Conservation (phyloP, 2,797 vertebrate genomes). For the Amphiprion clarkii region DNA sequence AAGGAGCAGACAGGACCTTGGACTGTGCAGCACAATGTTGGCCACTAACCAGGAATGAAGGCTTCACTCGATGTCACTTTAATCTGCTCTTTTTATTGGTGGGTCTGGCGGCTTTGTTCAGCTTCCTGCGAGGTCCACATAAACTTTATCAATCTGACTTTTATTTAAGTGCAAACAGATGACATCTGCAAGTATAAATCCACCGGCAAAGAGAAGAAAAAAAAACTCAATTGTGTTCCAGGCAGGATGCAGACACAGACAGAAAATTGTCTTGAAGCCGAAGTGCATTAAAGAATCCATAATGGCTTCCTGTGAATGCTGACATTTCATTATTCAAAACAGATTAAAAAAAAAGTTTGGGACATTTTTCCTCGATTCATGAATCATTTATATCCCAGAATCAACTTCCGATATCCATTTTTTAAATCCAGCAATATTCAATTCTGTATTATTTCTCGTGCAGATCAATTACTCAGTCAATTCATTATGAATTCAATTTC, state of each 20-base stretch:
- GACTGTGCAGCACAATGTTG: conserved; percentile 19
- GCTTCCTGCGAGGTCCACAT: conserved; percentile 13
- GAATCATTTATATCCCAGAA: conserved; percentile 31
- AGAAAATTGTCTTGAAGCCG: conserved; percentile 40
- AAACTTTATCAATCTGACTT: conserved; percentile 55
- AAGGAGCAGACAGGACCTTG: conserved; percentile 53
- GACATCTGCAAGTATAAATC: conserved; percentile 65
- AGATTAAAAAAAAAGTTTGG: conserved; percentile 5
- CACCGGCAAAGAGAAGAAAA: background rate
- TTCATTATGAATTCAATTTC: no score
- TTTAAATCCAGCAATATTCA: no score
- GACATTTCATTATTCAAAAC: conserved; percentile 36
- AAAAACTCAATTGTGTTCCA: conserved; percentile 2
- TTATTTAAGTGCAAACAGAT: conserved; percentile 58
- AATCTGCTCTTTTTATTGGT: conserved; percentile 54
- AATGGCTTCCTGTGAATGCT: conserved; percentile 32
- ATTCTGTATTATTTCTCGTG: no score
- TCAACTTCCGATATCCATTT: background rate
- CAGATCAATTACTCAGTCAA: no score
- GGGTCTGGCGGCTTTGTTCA: conserved; percentile 38
- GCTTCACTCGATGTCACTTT: conserved; percentile 57
- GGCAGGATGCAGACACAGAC: conserved; percentile 30
- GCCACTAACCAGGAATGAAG: conserved; percentile 45
- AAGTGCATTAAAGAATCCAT: conserved; percentile 39
- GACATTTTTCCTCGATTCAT: conserved; percentile 1